A percentile compares a stretch with the other conserved stretches of the same genome.
Evolutionary conservation across 37 sponge, comb jelly and placozoan genomes (phyloP).

Genomic region (Ephydatia muelleri): DNA sequence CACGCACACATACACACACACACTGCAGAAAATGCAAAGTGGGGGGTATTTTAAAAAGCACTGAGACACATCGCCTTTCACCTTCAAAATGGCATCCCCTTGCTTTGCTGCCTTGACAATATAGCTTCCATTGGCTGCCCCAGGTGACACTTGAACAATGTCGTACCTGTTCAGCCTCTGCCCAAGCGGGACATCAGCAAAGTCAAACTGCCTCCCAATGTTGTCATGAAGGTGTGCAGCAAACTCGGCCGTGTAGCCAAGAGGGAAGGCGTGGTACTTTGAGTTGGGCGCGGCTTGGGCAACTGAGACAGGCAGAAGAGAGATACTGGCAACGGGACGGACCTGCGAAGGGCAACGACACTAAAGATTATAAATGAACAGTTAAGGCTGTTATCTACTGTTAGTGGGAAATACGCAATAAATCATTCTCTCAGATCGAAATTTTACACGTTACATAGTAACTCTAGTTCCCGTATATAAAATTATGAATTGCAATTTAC

Average conservation of each 20-base stretch:
- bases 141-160: constrained; percentile 55
- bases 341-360: constrained; percentile 16
- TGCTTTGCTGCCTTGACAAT: constrained; percentile 64
- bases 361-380: not conserved
- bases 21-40: too few relatives aligned
- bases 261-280: constrained; percentile 79
- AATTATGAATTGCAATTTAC: too few relatives aligned
- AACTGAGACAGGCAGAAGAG: constrained; percentile 58
- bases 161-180: constrained; percentile 66
- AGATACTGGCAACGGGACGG: constrained; percentile 50
- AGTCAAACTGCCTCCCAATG: constrained; percentile 66
- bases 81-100: constrained; percentile 71
- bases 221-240: constrained; percentile 67
- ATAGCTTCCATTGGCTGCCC: constrained; percentile 55
- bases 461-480: too few relatives aligned
- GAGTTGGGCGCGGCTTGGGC: constrained; percentile 66
- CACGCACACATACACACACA: not conserved
- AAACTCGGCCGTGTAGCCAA: constrained; percentile 82
- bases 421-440: too few relatives aligned
- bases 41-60: too few relatives aligned
- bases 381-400: not conserved
- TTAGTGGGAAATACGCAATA: too few relatives aligned
- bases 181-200: constrained; percentile 46
- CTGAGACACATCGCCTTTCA: not conserved
- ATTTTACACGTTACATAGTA: too few relatives aligned